phyloP scores from a whole-genome alignment of 2,888 invertebrate species.

The Apocheima hispidaria region DNA sequence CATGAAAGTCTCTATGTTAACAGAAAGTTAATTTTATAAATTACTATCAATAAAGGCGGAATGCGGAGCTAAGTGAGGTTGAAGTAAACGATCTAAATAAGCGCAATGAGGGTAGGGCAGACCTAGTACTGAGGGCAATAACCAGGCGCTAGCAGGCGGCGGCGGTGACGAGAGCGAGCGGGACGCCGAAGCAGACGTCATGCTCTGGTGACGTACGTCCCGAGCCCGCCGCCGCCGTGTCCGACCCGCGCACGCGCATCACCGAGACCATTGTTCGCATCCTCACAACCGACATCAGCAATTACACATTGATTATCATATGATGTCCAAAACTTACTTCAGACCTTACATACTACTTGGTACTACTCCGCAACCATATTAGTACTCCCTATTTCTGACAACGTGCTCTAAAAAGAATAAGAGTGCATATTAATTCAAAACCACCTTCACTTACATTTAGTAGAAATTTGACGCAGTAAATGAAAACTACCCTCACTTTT shows the following conservation, averaged over 20 bases:
- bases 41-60: constrained; percentile 35
- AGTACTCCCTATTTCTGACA: not conserved
- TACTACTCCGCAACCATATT: not conserved
- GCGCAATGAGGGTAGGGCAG: constrained; percentile 61
- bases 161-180: constrained; percentile 51
- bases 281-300: constrained; percentile 34
- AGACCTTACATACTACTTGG: not conserved
- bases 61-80: constrained; percentile 38
- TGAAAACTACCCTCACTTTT: constrained; percentile 31
- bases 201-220: constrained; percentile 75
- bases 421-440: constrained; percentile 36
- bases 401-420: constrained; percentile 1
- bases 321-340: constrained; percentile 2
- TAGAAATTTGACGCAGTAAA: not conserved
- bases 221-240: constrained; percentile 59
- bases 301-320: constrained; percentile 46
- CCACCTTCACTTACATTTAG: constrained; percentile 26
- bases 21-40: constrained; percentile 22
- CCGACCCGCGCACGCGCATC: constrained; percentile 8
- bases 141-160: constrained; percentile 52
- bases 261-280: constrained; percentile 10
- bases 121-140: constrained; percentile 63
- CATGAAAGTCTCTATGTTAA: not conserved
- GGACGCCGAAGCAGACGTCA: constrained; percentile 67
- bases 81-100: constrained; percentile 54